A percentile compares a stretch with the other conserved stretches of the same genome.
These are phyloP conservation scores for Macrophya alboannulata DNA, from an alignment of 2,888 invertebrate species.

Conservation along the genomic window DNA sequence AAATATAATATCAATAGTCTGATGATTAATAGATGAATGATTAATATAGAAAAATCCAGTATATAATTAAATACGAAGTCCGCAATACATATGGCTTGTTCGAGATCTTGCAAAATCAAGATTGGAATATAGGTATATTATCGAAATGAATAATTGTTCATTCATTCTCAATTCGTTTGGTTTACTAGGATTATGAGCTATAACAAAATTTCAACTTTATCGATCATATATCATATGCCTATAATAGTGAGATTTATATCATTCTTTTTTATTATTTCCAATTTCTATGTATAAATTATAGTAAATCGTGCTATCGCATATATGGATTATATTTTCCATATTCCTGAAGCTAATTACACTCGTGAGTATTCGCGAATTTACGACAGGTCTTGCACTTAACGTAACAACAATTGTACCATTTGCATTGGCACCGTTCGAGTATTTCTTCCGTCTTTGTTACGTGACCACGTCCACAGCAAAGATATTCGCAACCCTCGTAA, in stretches of 20 bases:
- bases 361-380: conserved; percentile 86
- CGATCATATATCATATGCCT: neutral
- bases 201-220: neutral
- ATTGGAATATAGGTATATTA: no score
- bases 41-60: no score
- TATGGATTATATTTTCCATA: neutral
- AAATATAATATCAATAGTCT: no score
- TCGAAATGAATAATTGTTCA: neutral
- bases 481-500: conserved; percentile 88
- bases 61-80: no score
- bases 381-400: conserved; percentile 93
- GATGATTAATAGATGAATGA: no score
- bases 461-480: conserved; percentile 93
- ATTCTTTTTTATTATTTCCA: neutral
- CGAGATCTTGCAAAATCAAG: no score
- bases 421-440: conserved; percentile 91
- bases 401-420: conserved; percentile 94
- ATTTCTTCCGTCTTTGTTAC: conserved; percentile 86
- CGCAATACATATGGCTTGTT: no score
- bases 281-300: neutral
- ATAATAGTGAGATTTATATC: neutral
- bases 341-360: conserved; percentile 83
- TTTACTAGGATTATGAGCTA: neutral
- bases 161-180: neutral
- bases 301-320: neutral